A percentile compares a stretch with the other conserved stretches of the same genome.
Conservation (phyloP, 2,113 vertebrate genomes). For the Brachyhypopomus occidentalis region DNA sequence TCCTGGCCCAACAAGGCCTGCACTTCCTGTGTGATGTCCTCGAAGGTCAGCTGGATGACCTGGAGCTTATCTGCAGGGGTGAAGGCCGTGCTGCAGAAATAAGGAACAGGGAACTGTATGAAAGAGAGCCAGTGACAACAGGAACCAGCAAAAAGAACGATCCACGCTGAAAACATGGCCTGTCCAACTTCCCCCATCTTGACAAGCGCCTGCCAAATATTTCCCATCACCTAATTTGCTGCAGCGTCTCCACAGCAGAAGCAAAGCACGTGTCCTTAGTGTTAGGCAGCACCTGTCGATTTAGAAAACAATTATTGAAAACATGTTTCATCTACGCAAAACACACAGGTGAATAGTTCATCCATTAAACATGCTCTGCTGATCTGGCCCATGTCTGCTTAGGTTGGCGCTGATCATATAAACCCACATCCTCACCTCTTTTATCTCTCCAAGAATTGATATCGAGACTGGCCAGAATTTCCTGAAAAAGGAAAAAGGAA, state of each 20-base stretch:
- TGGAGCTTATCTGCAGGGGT: constrained; percentile 92
- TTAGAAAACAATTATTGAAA: constrained; percentile 13
- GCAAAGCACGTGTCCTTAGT: constrained; percentile 91
- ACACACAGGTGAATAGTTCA: background rate
- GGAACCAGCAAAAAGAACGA: background rate
- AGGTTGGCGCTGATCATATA: background rate
- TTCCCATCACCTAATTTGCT: constrained; percentile 90
- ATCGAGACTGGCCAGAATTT: constrained; percentile 91
- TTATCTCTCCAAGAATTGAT: constrained; percentile 85
- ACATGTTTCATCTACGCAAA: background rate
- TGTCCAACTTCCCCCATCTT: background rate
- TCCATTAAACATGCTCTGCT: background rate
- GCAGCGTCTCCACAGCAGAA: constrained; percentile 91
- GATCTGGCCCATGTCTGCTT: background rate
- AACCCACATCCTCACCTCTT: constrained; percentile 75
- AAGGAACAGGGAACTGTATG: background rate
- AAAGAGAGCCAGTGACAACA: background rate
- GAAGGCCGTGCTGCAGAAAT: constrained; percentile 84
- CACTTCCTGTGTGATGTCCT: constrained; percentile 91
- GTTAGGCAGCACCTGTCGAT: constrained; percentile 81
- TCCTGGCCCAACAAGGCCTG: constrained; percentile 80
- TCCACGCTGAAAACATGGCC: background rate
- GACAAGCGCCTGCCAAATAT: background rate
- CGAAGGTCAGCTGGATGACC: constrained; percentile 94
- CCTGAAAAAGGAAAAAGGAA: constrained; percentile 69